Evolutionary conservation across 1,140 invertebrate species (phyloP).

Genomic region (Kradibia gibbosae): DNA sequence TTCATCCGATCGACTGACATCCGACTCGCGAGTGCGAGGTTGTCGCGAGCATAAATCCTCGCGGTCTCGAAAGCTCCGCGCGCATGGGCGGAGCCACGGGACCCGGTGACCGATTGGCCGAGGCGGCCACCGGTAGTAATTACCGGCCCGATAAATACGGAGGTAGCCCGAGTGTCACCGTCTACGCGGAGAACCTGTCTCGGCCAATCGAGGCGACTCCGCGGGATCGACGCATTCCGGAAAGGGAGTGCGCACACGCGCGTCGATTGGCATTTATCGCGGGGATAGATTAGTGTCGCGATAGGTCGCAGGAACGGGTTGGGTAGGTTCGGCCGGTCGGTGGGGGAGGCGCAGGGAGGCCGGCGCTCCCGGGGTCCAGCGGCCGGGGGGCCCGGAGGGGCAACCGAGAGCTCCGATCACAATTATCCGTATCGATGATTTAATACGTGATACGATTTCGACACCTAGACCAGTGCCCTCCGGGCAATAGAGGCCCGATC

Average conservation of each 20-base stretch:
- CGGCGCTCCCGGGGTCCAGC: too few relatives aligned
- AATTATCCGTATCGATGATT: constrained; percentile 47
- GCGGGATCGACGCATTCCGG: constrained; percentile 44
- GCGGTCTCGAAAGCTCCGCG: constrained; percentile 5
- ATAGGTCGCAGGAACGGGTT: neutral
- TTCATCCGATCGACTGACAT: neutral
- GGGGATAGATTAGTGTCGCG: neutral
- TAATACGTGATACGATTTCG: constrained; percentile 44
- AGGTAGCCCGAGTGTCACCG: constrained; percentile 60
- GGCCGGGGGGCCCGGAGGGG: too few relatives aligned
- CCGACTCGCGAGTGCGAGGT: neutral
- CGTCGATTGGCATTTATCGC: neutral
- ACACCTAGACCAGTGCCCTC: constrained; percentile 36
- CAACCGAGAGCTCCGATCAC: too few relatives aligned
- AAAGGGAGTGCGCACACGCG: neutral
- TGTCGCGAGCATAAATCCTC: constrained; percentile 24
- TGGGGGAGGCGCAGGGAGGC: too few relatives aligned
- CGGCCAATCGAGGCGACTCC: constrained; percentile 60
- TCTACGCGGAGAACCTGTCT: constrained; percentile 65
- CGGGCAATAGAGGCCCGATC: constrained; percentile 33
- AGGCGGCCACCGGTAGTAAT: constrained; percentile 53
- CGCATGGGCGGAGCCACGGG: constrained; percentile 61
- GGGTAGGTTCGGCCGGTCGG: too few relatives aligned
- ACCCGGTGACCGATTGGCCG: constrained; percentile 58
- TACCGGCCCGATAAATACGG: constrained; percentile 56